A percentile compares a stretch with the other conserved stretches of the same genome.
Conservation (phyloP, 2,113 vertebrate species). For the Odontophorus gujanensis region DNA sequence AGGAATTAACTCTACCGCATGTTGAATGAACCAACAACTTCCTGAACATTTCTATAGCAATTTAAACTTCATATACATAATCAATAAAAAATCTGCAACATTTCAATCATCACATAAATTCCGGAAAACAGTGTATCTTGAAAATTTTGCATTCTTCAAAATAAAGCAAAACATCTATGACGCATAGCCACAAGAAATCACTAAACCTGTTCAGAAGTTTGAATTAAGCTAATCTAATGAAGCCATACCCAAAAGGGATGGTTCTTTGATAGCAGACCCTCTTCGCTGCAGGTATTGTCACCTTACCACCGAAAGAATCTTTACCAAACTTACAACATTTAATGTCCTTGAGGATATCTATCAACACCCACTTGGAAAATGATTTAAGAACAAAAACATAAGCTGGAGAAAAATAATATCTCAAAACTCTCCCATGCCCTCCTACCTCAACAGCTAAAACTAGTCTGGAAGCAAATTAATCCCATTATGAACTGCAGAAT, state of each 20-base stretch:
- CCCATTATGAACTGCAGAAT: neutral
- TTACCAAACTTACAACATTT: neutral
- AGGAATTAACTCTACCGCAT: neutral
- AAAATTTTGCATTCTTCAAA: neutral
- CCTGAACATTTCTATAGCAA: neutral
- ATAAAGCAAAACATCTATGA: neutral
- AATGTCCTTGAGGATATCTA: neutral
- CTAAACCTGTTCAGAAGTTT: neutral
- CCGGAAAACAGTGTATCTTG: neutral
- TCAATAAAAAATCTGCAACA: neutral
- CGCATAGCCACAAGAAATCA: neutral
- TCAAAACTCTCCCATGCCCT: neutral
- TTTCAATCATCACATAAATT: neutral
- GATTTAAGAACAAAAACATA: neutral
- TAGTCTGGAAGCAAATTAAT: neutral
- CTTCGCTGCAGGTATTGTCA: neutral
- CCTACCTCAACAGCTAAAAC: neutral
- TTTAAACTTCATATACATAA: neutral
- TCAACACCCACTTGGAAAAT: neutral
- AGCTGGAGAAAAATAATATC: neutral
- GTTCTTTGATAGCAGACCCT: neutral
- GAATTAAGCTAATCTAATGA: neutral
- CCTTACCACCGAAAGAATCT: neutral
- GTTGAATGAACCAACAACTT: neutral
- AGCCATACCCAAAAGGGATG: neutral